These are phyloP conservation scores for Opisthocomus hoazin DNA, from an alignment of 2,113 vertebrate genomes.

Conservation along the genomic window DNA sequence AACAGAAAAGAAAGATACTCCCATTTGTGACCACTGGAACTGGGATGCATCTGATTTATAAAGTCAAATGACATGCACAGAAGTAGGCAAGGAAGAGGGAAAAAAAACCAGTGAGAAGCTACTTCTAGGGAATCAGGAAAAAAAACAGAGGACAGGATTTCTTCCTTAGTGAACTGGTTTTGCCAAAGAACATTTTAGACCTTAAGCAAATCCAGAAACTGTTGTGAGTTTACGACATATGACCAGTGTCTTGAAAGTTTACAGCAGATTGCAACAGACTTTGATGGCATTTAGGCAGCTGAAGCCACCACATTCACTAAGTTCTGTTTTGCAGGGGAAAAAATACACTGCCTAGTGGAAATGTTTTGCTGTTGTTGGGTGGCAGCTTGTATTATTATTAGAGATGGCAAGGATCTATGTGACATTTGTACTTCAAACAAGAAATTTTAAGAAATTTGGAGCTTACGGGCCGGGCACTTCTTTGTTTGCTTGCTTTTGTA, in stretches of 20 bases:
- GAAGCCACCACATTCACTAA: conserved; percentile 18
- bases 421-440: neutral
- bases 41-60: neutral
- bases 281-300: conserved; percentile 58
- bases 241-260: neutral
- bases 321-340: conserved; percentile 22
- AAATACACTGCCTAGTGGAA: conserved; percentile 9
- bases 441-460: neutral
- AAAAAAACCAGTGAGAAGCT: neutral
- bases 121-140: neutral
- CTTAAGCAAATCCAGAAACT: conserved; percentile 44
- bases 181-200: conserved; percentile 23
- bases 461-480: neutral
- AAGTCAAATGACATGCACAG: neutral
- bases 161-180: neutral
- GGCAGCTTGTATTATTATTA: conserved; percentile 5
- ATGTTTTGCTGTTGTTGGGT: conserved; percentile 22
- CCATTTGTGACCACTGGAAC: neutral
- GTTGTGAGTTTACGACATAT: conserved; percentile 29
- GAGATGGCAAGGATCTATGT: neutral
- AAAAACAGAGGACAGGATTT: neutral
- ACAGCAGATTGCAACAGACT: conserved; percentile 28
- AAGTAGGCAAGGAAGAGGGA: neutral
- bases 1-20: neutral
- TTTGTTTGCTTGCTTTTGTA: conserved; percentile 30